Conservation (phyloP, 2,888 invertebrate genomes). For the Ochlodes sylvanus region DNA sequence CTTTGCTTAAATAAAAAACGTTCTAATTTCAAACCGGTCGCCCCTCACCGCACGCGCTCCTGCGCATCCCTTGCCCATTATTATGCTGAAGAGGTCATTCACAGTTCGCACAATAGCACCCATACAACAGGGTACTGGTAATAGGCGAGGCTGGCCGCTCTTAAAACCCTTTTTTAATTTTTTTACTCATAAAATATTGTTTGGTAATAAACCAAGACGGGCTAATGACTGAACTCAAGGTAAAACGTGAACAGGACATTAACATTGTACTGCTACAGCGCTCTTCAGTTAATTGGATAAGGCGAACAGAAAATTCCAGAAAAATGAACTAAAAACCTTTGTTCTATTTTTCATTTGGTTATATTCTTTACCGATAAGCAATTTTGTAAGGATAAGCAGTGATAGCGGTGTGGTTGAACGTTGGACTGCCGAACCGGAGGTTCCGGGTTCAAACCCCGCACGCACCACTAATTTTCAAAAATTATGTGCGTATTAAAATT, state of each 20-base stretch:
- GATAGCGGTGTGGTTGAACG: too few relatives aligned
- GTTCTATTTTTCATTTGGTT: background rate
- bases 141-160: constrained; percentile 64
- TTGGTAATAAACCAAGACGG: constrained; percentile 46
- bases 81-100: constrained; percentile 84
- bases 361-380: constrained; percentile 8
- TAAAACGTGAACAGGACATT: constrained; percentile 48
- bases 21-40: constrained; percentile 84
- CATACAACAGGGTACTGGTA: constrained; percentile 66
- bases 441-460: too few relatives aligned
- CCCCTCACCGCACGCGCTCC: constrained; percentile 78
- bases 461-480: too few relatives aligned
- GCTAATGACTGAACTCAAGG: constrained; percentile 45
- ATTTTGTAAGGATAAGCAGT: constrained; percentile 9
- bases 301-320: constrained; percentile 26
- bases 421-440: too few relatives aligned
- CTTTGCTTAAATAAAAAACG: constrained; percentile 74
- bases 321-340: constrained; percentile 19
- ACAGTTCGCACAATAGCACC: constrained; percentile 81
- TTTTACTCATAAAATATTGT: constrained; percentile 49
- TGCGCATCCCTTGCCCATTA: constrained; percentile 81
- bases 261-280: constrained; percentile 44
- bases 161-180: constrained; percentile 55
- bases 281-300: constrained; percentile 39
- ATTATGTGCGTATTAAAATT: too few relatives aligned